Percentiles rank a stretch among this genome's conserved stretches.
Evolutionary conservation across 2,797 vertebrate species (phyloP).

Genomic region (Schizopygopsis malacanthus): DNA sequence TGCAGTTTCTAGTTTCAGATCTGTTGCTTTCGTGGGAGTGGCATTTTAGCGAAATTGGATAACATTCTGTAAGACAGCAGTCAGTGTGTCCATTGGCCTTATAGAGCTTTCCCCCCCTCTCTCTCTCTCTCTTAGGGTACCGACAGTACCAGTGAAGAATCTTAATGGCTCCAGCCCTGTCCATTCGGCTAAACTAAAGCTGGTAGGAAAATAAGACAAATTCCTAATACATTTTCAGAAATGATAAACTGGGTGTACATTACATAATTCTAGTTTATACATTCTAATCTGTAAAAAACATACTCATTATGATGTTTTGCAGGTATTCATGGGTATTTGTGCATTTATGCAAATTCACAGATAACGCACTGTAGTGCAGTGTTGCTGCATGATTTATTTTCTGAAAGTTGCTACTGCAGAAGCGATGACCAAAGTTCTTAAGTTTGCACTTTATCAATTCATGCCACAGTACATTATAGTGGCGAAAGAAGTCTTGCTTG

Average conservation of each 20-base stretch:
- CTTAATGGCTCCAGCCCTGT: constrained; percentile 91
- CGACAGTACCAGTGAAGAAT: constrained; percentile 94
- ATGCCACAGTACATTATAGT: neutral
- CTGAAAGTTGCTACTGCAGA: neutral
- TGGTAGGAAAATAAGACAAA: constrained; percentile 75
- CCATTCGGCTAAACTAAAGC: constrained; percentile 91
- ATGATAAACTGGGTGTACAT: neutral
- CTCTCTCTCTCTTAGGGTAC: constrained; percentile 80
- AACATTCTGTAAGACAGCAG: neutral
- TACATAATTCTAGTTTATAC: neutral
- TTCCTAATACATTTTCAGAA: constrained; percentile 3
- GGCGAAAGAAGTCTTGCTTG: neutral
- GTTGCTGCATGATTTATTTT: neutral
- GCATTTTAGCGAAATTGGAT: neutral
- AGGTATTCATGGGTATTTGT: constrained; percentile 75
- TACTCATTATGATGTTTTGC: constrained; percentile 30
- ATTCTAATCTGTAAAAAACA: neutral
- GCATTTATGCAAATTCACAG: neutral
- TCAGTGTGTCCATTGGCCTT: neutral
- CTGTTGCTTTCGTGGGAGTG: neutral
- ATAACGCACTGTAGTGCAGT: neutral
- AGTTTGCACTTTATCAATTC: neutral
- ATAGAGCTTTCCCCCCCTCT: neutral
- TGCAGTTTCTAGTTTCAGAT: neutral
- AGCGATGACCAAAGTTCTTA: neutral